A percentile compares a stretch with the other conserved stretches of the same genome.
phyloP scores from a whole-genome alignment of 2,888 invertebrate genomes.

The Drosophila greeni region DNA sequence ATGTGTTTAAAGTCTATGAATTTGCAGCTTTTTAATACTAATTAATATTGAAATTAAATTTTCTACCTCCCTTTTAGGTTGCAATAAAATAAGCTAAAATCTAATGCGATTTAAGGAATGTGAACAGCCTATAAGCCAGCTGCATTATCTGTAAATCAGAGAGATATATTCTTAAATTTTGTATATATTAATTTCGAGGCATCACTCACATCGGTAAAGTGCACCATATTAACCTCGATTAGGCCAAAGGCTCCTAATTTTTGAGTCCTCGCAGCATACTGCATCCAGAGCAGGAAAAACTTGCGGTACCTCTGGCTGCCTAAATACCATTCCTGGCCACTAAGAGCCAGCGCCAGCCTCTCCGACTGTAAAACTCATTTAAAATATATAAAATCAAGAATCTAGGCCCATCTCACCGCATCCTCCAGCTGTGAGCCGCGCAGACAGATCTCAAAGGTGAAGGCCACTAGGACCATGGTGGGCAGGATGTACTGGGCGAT shows the following conservation, averaged over 20 bases:
- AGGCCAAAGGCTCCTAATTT: conserved; percentile 47
- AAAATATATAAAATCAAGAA: too few species aligned
- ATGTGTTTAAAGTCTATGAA: not conserved
- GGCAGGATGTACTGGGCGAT: conserved; percentile 24
- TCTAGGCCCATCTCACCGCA: conserved; percentile 47
- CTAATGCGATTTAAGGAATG: conserved; percentile 54
- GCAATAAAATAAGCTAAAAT: not conserved
- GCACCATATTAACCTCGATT: conserved; percentile 55
- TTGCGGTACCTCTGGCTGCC: conserved; percentile 47
- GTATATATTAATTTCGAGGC: accelerated
- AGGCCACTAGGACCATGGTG: conserved; percentile 17
- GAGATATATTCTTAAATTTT: not conserved
- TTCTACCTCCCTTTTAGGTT: not conserved
- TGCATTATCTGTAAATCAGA: conserved; percentile 50
- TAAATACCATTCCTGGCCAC: conserved; percentile 52
- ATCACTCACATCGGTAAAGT: conserved; percentile 54
- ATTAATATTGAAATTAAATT: not conserved
- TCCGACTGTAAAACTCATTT: conserved; percentile 34
- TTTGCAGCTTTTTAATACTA: not conserved
- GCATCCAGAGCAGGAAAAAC: conserved; percentile 52
- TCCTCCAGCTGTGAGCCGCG: conserved; percentile 53
- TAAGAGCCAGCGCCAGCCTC: conserved; percentile 32
- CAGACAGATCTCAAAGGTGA: conserved; percentile 54
- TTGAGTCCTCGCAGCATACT: conserved; percentile 40
- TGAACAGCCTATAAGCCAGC: conserved; percentile 54